A percentile compares a stretch with the other conserved stretches of the same genome.
These are phyloP conservation scores for Meta bourneti DNA, from an alignment of 2,888 invertebrate species.

Conservation along the genomic window DNA sequence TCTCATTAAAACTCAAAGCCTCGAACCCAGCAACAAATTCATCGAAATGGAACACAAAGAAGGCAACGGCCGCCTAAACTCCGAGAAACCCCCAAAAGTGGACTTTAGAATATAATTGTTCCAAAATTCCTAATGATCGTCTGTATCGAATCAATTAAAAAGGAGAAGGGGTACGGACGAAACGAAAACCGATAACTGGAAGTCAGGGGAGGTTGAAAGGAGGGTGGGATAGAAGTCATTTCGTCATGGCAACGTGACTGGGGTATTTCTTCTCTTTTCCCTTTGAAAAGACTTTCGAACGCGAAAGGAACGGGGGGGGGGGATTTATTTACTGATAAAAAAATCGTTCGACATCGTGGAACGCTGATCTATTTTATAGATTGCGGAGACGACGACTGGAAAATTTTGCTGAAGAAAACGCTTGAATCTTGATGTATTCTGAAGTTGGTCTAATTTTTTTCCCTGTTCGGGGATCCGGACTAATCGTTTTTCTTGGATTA, in stretches of 20 bases:
- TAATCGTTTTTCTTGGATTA: neutral
- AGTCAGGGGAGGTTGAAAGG: constrained; percentile 4
- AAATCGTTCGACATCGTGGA: neutral
- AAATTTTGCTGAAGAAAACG: neutral
- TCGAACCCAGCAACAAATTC: neutral
- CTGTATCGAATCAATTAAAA: constrained; percentile 54
- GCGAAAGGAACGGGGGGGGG: constrained; percentile 7
- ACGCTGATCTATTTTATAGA: constrained; percentile 14
- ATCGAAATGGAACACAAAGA: neutral
- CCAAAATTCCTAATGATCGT: constrained; percentile 32
- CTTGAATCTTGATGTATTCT: neutral
- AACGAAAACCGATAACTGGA: constrained; percentile 52
- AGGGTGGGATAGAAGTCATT: constrained; percentile 37
- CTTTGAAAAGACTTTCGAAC: constrained; percentile 15
- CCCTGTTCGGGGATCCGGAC: neutral
- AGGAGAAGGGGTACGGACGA: neutral
- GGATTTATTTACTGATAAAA: constrained; percentile 37
- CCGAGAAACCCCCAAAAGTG: neutral
- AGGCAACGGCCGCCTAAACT: neutral
- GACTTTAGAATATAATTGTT: constrained; percentile 33
- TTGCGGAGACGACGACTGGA: neutral
- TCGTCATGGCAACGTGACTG: constrained; percentile 46
- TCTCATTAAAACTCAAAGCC: neutral
- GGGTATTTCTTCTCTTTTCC: constrained; percentile 15
- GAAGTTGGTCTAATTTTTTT: neutral